Evolutionary conservation across 2,113 vertebrate genomes (phyloP).

Genomic region (Osmerus eperlanus): DNA sequence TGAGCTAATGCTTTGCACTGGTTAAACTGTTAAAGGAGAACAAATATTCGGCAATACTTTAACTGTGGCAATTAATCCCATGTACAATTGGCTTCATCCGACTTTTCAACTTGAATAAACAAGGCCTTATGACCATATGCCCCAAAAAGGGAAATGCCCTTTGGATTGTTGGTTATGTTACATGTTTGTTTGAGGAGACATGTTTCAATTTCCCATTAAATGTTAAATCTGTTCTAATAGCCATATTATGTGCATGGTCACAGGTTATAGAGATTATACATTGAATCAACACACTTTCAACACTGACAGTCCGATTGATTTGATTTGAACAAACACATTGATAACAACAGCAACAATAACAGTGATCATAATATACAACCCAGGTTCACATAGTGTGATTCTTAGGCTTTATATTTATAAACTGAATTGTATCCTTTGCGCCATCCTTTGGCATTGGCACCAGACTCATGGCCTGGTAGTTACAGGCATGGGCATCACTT

Average conservation of each 20-base stretch:
- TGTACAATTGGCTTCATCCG: slow-evolving; percentile 47
- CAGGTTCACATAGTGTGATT: too few species aligned
- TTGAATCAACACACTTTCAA: not conserved
- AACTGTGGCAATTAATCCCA: slow-evolving; percentile 51
- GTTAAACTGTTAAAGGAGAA: slow-evolving; percentile 47
- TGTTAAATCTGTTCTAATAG: not conserved
- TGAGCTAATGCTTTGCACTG: slow-evolving; percentile 48
- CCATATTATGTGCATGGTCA: not conserved
- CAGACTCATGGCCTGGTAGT: not conserved
- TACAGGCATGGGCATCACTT: slow-evolving; percentile 32
- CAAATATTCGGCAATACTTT: slow-evolving; percentile 41
- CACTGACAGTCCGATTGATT: not conserved
- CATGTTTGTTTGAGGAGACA: not conserved
- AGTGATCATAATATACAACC: not conserved
- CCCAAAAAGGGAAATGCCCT: not conserved
- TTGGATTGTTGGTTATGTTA: not conserved
- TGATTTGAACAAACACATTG: not conserved
- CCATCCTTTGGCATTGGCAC: not conserved
- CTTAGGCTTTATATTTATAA: too few species aligned
- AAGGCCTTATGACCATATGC: slow-evolving; percentile 28
- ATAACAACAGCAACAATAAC: not conserved
- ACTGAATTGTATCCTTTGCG: too few species aligned
- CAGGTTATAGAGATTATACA: not conserved
- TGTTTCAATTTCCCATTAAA: not conserved
- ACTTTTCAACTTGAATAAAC: slow-evolving; percentile 21